Evolutionary conservation across 2,797 vertebrate species (phyloP).

Genomic region (Dicrostonyx torquatus): DNA sequence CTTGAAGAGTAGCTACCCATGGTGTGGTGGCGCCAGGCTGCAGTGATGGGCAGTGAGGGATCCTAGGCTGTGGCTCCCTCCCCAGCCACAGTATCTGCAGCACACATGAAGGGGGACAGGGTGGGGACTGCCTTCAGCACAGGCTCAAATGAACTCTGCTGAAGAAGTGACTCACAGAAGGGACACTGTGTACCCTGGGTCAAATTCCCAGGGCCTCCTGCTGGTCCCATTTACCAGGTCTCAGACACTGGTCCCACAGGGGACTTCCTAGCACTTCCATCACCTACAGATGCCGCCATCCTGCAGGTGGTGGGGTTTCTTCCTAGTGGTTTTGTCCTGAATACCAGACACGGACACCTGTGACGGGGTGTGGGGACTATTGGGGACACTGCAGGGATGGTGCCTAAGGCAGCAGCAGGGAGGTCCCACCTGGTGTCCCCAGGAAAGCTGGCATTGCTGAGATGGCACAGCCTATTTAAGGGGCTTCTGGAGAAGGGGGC

Average conservation of each 20-base stretch:
- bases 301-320: not conserved
- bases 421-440: not conserved
- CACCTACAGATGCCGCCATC: not conserved
- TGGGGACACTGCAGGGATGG: not conserved
- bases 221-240: fast-evolving
- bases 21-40: not conserved
- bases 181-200: not conserved
- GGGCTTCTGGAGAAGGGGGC: not conserved
- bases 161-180: not conserved
- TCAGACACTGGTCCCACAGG: not conserved
- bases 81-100: not conserved
- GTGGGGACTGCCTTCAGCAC: not conserved
- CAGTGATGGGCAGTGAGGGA: not conserved
- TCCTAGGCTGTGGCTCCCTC: not conserved
- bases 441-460: not conserved
- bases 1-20: not conserved
- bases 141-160: not conserved
- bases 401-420: not conserved
- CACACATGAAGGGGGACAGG: not conserved
- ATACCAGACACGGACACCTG: not conserved
- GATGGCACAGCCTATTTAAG: not conserved
- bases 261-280: not conserved
- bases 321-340: conserved; percentile 69
- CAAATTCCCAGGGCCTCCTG: not conserved
- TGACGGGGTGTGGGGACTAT: fast-evolving